Conservation (phyloP, 2,888 invertebrate species). For the Lasius fuliginosus region DNA sequence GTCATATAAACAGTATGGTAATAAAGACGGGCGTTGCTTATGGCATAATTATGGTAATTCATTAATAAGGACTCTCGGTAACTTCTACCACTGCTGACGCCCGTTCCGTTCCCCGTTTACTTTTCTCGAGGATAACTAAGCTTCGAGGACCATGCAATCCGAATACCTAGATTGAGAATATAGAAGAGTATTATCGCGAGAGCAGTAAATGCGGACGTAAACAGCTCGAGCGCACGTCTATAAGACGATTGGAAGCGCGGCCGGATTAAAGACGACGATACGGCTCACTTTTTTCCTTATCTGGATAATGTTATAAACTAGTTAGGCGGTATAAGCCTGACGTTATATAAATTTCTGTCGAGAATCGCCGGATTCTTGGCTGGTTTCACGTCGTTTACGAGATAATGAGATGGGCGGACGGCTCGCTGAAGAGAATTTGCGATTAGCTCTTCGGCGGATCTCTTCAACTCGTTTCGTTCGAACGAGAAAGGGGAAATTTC, state of each 20-base stretch:
- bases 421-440: constrained; percentile 49
- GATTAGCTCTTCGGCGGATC: constrained; percentile 41
- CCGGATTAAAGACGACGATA: constrained; percentile 60
- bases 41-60: constrained; percentile 84
- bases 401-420: constrained; percentile 58
- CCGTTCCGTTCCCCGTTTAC: constrained; percentile 64
- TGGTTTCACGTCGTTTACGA: constrained; percentile 51
- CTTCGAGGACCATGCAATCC: constrained; percentile 32
- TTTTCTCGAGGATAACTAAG: constrained; percentile 52
- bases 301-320: constrained; percentile 58
- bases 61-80: constrained; percentile 79
- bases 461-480: constrained; percentile 18
- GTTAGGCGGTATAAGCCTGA: constrained; percentile 50
- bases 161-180: constrained; percentile 49
- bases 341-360: constrained; percentile 66
- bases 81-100: constrained; percentile 69
- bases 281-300: constrained; percentile 50
- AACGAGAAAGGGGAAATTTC: constrained; percentile 8
- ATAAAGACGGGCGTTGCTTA: constrained; percentile 78
- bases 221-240: constrained; percentile 57
- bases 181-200: neutral
- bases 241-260: constrained; percentile 56
- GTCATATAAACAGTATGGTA: constrained; percentile 81
- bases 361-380: constrained; percentile 67
- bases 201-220: constrained; percentile 53